Base-by-base conservation (phyloP, 2,797 vertebrate species). In the Denticeps clupeoides region DNA sequence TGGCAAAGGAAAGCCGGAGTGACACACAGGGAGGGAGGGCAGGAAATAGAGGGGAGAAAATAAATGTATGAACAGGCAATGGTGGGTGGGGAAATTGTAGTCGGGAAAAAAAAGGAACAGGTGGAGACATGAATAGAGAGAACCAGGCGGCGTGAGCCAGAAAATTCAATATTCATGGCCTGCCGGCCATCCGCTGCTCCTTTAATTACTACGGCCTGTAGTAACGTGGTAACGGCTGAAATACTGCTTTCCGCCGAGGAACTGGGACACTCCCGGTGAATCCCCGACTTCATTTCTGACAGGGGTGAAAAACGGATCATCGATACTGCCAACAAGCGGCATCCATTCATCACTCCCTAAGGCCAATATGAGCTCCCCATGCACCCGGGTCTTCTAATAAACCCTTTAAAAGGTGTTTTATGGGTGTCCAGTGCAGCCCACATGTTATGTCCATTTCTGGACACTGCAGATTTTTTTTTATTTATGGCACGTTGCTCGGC, bases 341-440 rank as follows among this genome's bases (percentile, higher is more conserved):
- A 67, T 63, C 68, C 60, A 73, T 79, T 74, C 67, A 71, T 76
- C 73, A 77, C 77, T 66, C 63, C 49, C 56, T 74, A 79, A 74
- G 80, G 77, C 62, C 63, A 67, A 68, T 63, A 70, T 63, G 46
- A 55, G 40, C 49, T 50, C 28, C 28, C 19, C 47, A 13, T 43
- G 12, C 15, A 38, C 51, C 35, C 24, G 58, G 55, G 64, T 62
- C 50, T 47, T 53, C 64, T 58, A 53, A 69, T 77, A 76, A 81
- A 74, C 63, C 72, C 49, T 59, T 47, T 69, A 64, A 70, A 65
- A 64, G 55, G 70, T 69, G 70, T 55, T 72, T 77, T 68, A 67
- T 44, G 31, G 57, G 55, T 56, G 55, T 51, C 26, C 56, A 41
- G 56, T 41, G 18, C 62, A 51, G 73, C 57, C 26, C 26, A 27